Evolutionary conservation across 1,140 invertebrate species (phyloP).

Genomic region (Drosophila sechellia): DNA sequence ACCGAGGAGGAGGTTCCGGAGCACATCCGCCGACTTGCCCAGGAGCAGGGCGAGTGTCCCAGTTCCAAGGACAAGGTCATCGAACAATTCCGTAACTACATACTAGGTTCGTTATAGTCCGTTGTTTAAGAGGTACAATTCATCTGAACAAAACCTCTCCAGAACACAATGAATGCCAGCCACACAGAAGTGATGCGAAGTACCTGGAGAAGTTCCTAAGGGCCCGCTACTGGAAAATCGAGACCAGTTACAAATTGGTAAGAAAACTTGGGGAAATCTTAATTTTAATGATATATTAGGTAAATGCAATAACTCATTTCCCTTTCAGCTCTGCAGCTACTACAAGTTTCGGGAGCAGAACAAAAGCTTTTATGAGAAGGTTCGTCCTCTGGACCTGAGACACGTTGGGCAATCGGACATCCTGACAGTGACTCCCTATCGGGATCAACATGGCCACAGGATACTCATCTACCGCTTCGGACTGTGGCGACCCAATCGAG

Average conservation of each 20-base stretch:
- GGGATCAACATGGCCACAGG: slow-evolving; percentile 87
- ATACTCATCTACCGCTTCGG: slow-evolving; percentile 85
- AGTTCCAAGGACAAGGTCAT: slow-evolving; percentile 84
- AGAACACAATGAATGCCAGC: slow-evolving; percentile 90
- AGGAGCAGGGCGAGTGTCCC: slow-evolving; percentile 86
- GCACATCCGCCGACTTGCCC: slow-evolving; percentile 59
- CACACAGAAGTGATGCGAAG: slow-evolving; percentile 91
- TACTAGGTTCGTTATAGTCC: slow-evolving; percentile 87
- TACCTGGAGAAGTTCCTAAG: slow-evolving; percentile 93
- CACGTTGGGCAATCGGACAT: slow-evolving; percentile 89
- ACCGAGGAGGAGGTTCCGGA: slow-evolving; percentile 74
- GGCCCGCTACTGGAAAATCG: slow-evolving; percentile 92
- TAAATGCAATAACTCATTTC: not conserved
- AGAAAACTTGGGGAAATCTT: not conserved
- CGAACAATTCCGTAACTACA: slow-evolving; percentile 90
- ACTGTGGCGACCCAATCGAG: slow-evolving; percentile 89
- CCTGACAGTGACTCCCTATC: slow-evolving; percentile 90
- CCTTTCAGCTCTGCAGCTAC: slow-evolving; percentile 90
- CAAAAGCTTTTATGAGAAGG: slow-evolving; percentile 88
- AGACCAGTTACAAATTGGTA: slow-evolving; percentile 92
- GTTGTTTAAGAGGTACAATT: no score
- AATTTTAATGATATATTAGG: no score
- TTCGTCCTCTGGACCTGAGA: slow-evolving; percentile 88
- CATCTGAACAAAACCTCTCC: not conserved
- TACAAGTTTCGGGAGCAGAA: slow-evolving; percentile 91